Evolutionary conservation across 2,888 invertebrate species (phyloP).

Genomic region (Mycalesis mineus): DNA sequence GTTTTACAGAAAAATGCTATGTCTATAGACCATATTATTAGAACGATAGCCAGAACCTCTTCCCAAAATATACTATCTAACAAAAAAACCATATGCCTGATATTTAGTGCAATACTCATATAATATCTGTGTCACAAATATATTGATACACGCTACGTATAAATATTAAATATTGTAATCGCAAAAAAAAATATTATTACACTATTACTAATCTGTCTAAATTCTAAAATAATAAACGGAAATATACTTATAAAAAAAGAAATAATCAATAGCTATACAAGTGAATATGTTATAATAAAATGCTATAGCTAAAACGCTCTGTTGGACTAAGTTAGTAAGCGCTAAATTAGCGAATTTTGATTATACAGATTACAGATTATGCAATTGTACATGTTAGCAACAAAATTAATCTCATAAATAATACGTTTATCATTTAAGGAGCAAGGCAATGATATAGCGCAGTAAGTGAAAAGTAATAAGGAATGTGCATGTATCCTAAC

Average conservation of each 20-base stretch:
- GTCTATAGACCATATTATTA: too few species aligned
- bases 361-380: too few species aligned
- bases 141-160: neutral
- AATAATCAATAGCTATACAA: neutral
- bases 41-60: too few species aligned
- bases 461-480: neutral
- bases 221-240: neutral
- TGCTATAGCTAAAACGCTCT: neutral
- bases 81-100: conserved; percentile 4
- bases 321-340: too few species aligned
- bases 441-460: neutral
- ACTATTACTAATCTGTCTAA: neutral
- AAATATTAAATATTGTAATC: neutral
- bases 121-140: conserved; percentile 1
- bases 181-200: too few species aligned
- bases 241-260: neutral
- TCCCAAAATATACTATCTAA: too few species aligned
- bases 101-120: neutral
- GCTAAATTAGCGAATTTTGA: too few species aligned
- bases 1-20: too few species aligned
- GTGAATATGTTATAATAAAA: neutral
- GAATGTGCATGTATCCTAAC: too few species aligned
- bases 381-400: neutral
- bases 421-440: neutral
- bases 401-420: neutral